Base-by-base conservation (phyloP, 2,888 invertebrate species). In the Ophraella communa region DNA sequence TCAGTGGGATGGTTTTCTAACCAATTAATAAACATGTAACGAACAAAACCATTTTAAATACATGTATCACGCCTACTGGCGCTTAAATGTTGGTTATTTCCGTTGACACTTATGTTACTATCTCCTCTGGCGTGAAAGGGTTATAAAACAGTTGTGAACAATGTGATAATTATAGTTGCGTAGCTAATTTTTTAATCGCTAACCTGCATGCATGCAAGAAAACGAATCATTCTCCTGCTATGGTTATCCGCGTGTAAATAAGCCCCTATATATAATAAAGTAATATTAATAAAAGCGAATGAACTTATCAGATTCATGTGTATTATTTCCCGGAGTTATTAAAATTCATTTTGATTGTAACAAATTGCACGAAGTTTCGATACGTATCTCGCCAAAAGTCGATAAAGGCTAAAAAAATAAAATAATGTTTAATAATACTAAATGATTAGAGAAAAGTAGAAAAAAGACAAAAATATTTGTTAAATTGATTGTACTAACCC, bases 301-400 rank as follows among this genome's bases (percentile, higher is more conserved):
- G 52, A 60, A 52, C 42, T 62, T 65, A 62, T 65, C 65, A 65
- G 58, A 62, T 65, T 58, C 62, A 54, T 61, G 55, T 51, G 54
- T 58, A 49, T 65, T 62, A 54, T 62, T 62, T 64, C 61, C 62
- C 60, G 17, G 53, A 60, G 60, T 60, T 53, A 60, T 60, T 60
- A 60, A 60, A 60, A 42, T 53, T 53, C 52, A 60, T 60, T 60
- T 60, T 18, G 30, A 52, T 30, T 60, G 52, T 60, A 60, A 52
- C 33, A 30, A 60, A 51, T 27, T 44, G 44, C 60, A 60, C 60
- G 60, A 60, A 45, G 47, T 49, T 11, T 47, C 35, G 56, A 56
- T 56, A 30, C n/a, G 30, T 44, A 56, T 56, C 21, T 56, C 33
- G 2, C 8, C 3, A 11, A 23, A 45, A 59, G 59, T 59, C 35